These are phyloP conservation scores for Albula goreensis DNA, from an alignment of 2,113 vertebrate species.

Conservation along the genomic window DNA sequence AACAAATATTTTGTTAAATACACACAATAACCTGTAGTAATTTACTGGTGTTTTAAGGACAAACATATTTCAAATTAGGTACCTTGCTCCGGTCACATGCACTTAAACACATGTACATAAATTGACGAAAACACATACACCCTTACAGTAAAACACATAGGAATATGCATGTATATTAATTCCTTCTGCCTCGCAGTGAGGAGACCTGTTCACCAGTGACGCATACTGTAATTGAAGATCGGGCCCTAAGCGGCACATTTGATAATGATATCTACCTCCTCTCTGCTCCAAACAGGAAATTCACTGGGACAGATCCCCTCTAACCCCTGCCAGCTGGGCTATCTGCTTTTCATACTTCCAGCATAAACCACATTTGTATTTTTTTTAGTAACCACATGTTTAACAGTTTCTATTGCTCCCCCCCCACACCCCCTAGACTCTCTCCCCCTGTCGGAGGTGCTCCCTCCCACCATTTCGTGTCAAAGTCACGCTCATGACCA, in stretches of 20 bases:
- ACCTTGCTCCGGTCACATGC: background rate
- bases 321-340: constrained; percentile 58
- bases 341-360: constrained; percentile 52
- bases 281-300: constrained; percentile 61
- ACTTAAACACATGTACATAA: background rate
- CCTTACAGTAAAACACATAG: constrained; percentile 5
- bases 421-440: constrained; percentile 12
- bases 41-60: too few relatives aligned
- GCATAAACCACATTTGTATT: constrained; percentile 48
- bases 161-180: constrained; percentile 47
- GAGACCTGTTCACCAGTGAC: constrained; percentile 53
- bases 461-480: background rate
- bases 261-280: constrained; percentile 58
- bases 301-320: constrained; percentile 55
- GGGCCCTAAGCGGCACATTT: constrained; percentile 49
- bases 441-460: background rate
- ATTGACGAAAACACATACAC: constrained; percentile 3
- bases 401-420: constrained; percentile 37
- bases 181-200: constrained; percentile 57
- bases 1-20: too few relatives aligned
- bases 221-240: constrained; percentile 55
- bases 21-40: too few relatives aligned
- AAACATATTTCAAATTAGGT: too few relatives aligned
- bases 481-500: background rate
- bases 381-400: constrained; percentile 48